phyloP scores from a whole-genome alignment of 2,888 invertebrate species.

The Amphiduros pacificus region DNA sequence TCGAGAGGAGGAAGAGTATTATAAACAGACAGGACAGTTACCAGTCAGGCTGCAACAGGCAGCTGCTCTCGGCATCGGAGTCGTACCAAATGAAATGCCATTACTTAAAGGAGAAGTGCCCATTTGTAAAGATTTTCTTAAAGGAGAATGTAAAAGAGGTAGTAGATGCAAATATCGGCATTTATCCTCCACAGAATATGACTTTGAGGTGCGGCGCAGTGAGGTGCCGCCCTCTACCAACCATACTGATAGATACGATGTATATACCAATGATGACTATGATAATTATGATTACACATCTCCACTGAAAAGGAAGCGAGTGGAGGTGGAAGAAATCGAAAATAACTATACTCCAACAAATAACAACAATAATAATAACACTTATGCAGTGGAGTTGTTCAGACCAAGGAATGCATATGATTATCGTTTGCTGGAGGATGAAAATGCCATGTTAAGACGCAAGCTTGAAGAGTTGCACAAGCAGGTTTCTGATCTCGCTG shows the following conservation, averaged over 20 bases:
- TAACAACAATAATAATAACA: background rate
- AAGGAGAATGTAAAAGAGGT: conserved; percentile 66
- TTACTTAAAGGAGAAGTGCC: conserved; percentile 53
- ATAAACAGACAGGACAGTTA: conserved; percentile 72
- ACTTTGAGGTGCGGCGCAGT: conserved; percentile 22
- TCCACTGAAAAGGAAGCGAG: conserved; percentile 2
- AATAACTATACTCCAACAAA: background rate
- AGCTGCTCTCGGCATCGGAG: conserved; percentile 48
- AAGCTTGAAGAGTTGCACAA: conserved; percentile 73
- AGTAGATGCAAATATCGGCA: conserved; percentile 64
- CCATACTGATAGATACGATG: background rate
- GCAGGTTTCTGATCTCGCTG: conserved; percentile 72
- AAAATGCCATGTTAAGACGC: conserved; percentile 70
- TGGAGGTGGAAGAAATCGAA: conserved; percentile 6
- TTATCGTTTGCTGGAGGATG: conserved; percentile 65
- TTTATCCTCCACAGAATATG: conserved; percentile 31
- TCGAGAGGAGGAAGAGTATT: conserved; percentile 73
- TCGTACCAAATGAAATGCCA: conserved; percentile 41
- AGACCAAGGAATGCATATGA: conserved; percentile 5
- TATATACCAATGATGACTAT: background rate
- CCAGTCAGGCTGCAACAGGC: conserved; percentile 62
- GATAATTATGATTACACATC: background rate
- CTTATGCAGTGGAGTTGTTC: background rate
- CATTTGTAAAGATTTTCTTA: conserved; percentile 68
- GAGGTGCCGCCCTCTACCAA: background rate